phyloP scores from a whole-genome alignment of 2,113 vertebrate species.

The Cynocephalus volans region DNA sequence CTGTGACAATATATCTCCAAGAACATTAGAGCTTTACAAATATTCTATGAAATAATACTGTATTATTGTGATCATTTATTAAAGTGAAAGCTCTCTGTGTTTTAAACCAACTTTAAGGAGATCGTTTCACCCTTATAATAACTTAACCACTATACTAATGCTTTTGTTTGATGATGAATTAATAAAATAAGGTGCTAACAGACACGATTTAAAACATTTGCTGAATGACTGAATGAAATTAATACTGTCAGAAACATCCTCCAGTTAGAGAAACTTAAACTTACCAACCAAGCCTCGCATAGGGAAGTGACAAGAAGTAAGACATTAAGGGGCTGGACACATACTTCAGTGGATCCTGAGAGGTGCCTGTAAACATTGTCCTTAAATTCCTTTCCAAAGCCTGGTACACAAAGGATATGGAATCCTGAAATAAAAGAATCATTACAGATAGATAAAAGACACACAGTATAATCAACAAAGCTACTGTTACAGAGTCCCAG shows the following conservation, averaged over 20 bases:
- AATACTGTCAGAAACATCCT: background rate
- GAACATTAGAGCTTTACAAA: background rate
- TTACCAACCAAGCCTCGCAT: conserved; percentile 91
- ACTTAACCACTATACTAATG: background rate
- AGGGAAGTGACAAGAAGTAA: conserved; percentile 87
- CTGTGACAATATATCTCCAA: background rate
- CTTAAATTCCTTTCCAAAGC: conserved; percentile 74
- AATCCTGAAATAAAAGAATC: conserved; percentile 84
- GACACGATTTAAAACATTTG: too few species aligned
- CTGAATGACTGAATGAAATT: background rate
- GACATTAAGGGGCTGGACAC: conserved; percentile 85
- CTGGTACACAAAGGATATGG: conserved; percentile 82
- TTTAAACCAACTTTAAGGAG: background rate
- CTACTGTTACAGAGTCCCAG: background rate
- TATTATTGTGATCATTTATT: background rate
- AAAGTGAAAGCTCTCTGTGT: background rate
- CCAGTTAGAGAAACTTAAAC: background rate
- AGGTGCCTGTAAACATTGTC: conserved; percentile 45
- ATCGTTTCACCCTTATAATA: background rate
- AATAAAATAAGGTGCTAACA: background rate
- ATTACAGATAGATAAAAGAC: background rate
- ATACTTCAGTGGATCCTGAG: conserved; percentile 73
- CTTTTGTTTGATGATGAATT: background rate
- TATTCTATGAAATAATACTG: background rate
- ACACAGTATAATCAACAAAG: background rate